Conservation (phyloP, 2,113 vertebrate species). For the Cyprinodon variegatus region DNA sequence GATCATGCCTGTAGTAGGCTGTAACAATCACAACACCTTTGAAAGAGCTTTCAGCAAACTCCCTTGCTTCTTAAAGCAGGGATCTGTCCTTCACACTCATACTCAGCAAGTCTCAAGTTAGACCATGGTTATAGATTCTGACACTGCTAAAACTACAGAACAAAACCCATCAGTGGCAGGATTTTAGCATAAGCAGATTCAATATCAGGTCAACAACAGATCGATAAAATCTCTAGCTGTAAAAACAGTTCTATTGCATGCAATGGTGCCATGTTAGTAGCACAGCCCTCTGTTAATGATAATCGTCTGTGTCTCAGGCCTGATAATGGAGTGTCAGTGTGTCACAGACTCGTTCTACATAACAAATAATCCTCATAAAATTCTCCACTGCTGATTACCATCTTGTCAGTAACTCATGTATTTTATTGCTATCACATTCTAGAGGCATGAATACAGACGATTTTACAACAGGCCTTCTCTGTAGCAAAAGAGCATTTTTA, state of each 20-base stretch:
- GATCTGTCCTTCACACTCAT: slow-evolving; percentile 27
- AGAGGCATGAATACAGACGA: slow-evolving; percentile 41
- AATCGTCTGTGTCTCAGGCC: slow-evolving; percentile 42
- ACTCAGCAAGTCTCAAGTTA: slow-evolving; percentile 11
- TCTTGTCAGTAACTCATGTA: slow-evolving; percentile 44
- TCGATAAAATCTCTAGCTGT: slow-evolving; percentile 43
- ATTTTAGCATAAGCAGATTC: slow-evolving; percentile 57
- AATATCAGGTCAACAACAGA: slow-evolving; percentile 56
- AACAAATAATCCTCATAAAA: slow-evolving; percentile 59
- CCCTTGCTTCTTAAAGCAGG: slow-evolving; percentile 12
- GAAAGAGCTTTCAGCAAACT: slow-evolving; percentile 21
- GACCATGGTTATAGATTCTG: slow-evolving; percentile 27
- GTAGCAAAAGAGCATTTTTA: slow-evolving; percentile 40
- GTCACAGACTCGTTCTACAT: slow-evolving; percentile 39
- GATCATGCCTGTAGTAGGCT: slow-evolving; percentile 39
- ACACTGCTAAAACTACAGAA: slow-evolving; percentile 24
- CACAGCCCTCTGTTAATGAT: slow-evolving; percentile 29
- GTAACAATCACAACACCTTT: slow-evolving; percentile 37
- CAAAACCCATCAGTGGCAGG: slow-evolving; percentile 37
- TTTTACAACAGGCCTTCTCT: slow-evolving; percentile 33
- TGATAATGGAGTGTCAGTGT: slow-evolving; percentile 23
- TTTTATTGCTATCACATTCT: slow-evolving; percentile 52
- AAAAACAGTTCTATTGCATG: slow-evolving; percentile 45
- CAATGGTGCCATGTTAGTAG: slow-evolving; percentile 41
- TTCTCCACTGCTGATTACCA: slow-evolving; percentile 41